Conservation (phyloP, 2,888 invertebrate species). For the Thera obeliscata region DNA sequence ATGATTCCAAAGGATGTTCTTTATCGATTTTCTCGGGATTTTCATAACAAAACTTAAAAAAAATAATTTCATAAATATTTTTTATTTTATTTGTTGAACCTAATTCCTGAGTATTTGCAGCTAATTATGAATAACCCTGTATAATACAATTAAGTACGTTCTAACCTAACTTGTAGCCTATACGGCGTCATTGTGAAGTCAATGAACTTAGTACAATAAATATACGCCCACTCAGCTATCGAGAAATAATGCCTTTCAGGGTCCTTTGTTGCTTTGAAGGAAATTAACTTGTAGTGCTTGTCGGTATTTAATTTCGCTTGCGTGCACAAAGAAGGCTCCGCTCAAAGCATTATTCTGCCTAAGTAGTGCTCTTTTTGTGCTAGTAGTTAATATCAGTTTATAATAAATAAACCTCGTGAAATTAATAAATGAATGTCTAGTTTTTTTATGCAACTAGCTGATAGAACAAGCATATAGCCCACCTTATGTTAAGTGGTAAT, state of each 20-base stretch:
- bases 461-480: too few species aligned
- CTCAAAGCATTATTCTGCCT: background rate
- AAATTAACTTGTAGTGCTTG: conserved; percentile 13
- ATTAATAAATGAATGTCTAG: too few species aligned
- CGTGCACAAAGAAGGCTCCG: background rate
- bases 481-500: too few species aligned
- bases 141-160: background rate
- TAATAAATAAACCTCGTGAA: background rate
- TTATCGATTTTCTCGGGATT: too few species aligned
- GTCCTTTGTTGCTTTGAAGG: conserved; percentile 6
- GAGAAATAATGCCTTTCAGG: conserved; percentile 12
- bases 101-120: too few species aligned
- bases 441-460: too few species aligned
- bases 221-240: conserved; percentile 15
- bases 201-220: conserved; percentile 11
- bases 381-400: background rate
- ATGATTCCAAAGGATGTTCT: too few species aligned
- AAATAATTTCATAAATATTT: too few species aligned
- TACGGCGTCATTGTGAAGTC: conserved; percentile 6
- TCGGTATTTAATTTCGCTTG: background rate
- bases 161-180: conserved; percentile 2
- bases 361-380: background rate
- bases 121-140: too few species aligned
- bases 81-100: too few species aligned
- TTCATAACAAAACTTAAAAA: too few species aligned